These are phyloP conservation scores for Alaudala cheleensis DNA, from an alignment of 2,113 vertebrate species.

Conservation along the genomic window DNA sequence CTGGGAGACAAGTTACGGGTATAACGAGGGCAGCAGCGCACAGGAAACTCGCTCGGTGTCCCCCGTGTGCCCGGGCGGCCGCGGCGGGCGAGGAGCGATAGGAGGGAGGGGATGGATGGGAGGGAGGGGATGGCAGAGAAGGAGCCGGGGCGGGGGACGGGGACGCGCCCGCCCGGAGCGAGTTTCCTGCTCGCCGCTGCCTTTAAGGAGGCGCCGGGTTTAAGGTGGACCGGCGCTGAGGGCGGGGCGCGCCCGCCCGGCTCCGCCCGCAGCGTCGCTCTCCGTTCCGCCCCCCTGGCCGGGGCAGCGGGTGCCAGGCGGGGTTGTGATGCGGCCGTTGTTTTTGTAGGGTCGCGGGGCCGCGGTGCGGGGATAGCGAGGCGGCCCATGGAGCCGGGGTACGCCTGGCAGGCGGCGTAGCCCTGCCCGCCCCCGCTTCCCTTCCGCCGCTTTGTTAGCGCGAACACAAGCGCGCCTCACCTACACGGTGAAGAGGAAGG, in stretches of 20 bases:
- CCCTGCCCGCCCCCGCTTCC: background rate
- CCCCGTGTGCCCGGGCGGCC: background rate
- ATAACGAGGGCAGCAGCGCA: background rate
- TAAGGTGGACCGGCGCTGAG: background rate
- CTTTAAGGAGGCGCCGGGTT: constrained; percentile 39
- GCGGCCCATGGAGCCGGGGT: background rate
- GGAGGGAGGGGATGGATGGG: background rate
- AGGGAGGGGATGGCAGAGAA: background rate
- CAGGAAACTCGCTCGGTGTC: background rate
- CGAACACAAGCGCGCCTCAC: background rate
- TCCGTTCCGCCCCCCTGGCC: background rate
- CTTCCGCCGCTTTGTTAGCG: constrained; percentile 25
- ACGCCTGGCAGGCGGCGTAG: background rate
- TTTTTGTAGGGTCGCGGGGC: constrained; percentile 32
- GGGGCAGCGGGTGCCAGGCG: background rate
- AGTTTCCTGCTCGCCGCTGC: constrained; percentile 4
- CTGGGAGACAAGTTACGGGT: background rate
- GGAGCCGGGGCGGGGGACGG: background rate
- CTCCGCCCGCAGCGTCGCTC: background rate
- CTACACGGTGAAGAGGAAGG: constrained; percentile 8
- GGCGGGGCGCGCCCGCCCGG: background rate
- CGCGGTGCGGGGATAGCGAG: background rate
- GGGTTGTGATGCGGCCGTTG: constrained; percentile 36
- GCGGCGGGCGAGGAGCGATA: background rate
- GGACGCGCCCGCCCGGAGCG: background rate